Base-by-base conservation (phyloP, 1,140 invertebrate species). In the Laupala kohalensis region DNA sequence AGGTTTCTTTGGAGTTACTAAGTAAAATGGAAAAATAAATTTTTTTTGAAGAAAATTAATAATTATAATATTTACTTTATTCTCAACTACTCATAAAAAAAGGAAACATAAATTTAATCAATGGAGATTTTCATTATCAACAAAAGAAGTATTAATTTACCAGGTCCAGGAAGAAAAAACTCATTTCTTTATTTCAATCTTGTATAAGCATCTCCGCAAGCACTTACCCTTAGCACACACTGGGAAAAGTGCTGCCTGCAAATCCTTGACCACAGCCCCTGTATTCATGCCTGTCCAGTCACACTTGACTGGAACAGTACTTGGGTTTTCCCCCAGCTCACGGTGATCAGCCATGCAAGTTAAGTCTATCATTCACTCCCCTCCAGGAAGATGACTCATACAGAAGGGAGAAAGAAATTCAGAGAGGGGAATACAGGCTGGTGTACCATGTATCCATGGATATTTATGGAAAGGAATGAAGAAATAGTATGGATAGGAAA, bases 171-270 rank as follows among this genome's bases (percentile, higher is more conserved):
- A n/a, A n/a, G n/a, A n/a, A n/a, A n/a, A n/a, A n/a, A n/a, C n/a
- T n/a, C n/a, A n/a, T n/a, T n/a, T n/a, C n/a, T n/a, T n/a, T n/a
- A n/a, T n/a, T n/a, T n/a, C n/a, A n/a, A n/a, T n/a, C n/a, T n/a
- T n/a, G n/a, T n/a, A n/a, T n/a, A n/a, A n/a, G n/a, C n/a, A 53
- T 53, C 19, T 9, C 37, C 9, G 37, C 37, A 19, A 37, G 28
- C 23, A 27, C 65, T 72, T 62, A 73, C 72, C 72, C 62, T 73
- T 73, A 25, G 72, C 27, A 62, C 68, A 73, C 23, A 84, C 76
- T 30, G 86, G 86, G 79, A 88, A 88, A 30, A 88, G 77, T 27
- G 83, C 81, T 28, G 85, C 84, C 78, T 88, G 86, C 71, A 87
- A 78, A 69, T 84, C 81, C 78, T 83, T 84, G 19, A 88, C 85